phyloP scores from a whole-genome alignment of 2,888 invertebrate species.

The Axea sp. region DNA sequence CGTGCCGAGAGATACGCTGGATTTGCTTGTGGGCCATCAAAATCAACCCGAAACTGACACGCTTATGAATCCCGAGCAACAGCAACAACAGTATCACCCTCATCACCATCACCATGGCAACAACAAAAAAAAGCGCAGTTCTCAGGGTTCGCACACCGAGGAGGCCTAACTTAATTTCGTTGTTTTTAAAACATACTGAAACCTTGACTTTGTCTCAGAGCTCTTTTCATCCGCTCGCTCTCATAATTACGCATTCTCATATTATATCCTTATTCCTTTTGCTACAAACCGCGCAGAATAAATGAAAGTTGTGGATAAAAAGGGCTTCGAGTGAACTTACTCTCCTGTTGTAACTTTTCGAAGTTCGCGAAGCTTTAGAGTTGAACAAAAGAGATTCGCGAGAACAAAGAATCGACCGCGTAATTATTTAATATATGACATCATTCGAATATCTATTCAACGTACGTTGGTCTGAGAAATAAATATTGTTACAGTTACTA shows the following conservation, averaged over 20 bases:
- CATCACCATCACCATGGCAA: constrained; percentile 73
- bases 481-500: constrained; percentile 15
- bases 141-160: constrained; percentile 74
- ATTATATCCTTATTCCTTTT: constrained; percentile 20
- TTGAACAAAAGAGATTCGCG: constrained; percentile 14
- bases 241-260: constrained; percentile 3
- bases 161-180: constrained; percentile 74
- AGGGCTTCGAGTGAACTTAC: constrained; percentile 15
- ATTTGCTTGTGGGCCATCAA: constrained; percentile 73
- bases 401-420: constrained; percentile 8
- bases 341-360: constrained; percentile 22
- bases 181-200: constrained; percentile 30
- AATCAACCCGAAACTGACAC: constrained; percentile 74
- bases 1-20: constrained; percentile 70
- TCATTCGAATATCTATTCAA: constrained; percentile 10
- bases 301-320: constrained; percentile 16
- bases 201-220: constrained; percentile 3
- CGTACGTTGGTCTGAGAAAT: constrained; percentile 1
- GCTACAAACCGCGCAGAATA: constrained; percentile 19
- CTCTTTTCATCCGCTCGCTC: constrained; percentile 19
- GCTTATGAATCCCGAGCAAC: constrained; percentile 71
- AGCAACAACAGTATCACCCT: constrained; percentile 67
- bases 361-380: constrained; percentile 17
- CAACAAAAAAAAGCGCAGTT: constrained; percentile 76
- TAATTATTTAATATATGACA: constrained; percentile 19